These are phyloP conservation scores for Hybognathus amarus DNA, from an alignment of 2,797 vertebrate species.

Conservation along the genomic window DNA sequence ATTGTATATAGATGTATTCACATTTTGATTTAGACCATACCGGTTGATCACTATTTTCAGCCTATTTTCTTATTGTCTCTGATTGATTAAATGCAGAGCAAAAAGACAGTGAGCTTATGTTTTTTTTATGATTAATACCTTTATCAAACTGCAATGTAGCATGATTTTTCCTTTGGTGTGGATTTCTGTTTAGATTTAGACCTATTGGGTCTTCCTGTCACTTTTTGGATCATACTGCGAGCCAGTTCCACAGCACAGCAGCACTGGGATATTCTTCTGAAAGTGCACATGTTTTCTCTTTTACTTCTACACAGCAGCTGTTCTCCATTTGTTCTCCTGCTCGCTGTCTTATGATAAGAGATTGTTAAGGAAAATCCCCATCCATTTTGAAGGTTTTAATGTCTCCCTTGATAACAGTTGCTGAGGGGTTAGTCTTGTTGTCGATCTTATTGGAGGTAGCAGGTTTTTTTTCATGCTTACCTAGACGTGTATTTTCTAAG, in stretches of 20 bases:
- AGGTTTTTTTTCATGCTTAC: slow-evolving; percentile 59
- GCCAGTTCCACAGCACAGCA: not conserved
- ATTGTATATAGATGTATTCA: not conserved
- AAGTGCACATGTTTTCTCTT: slow-evolving; percentile 49
- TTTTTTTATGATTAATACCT: slow-evolving; percentile 48
- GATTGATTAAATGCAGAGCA: slow-evolving; percentile 46
- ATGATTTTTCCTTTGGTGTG: slow-evolving; percentile 68
- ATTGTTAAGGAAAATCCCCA: slow-evolving; percentile 62
- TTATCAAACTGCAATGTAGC: slow-evolving; percentile 52
- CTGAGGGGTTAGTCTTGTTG: slow-evolving; percentile 58
- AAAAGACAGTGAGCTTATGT: slow-evolving; percentile 27
- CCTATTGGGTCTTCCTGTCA: slow-evolving; percentile 49
- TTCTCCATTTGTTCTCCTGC: slow-evolving; percentile 64
- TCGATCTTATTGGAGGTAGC: slow-evolving; percentile 62
- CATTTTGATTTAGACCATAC: not conserved
- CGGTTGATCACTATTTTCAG: not conserved
- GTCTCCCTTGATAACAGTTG: slow-evolving; percentile 66
- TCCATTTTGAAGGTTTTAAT: slow-evolving; percentile 64
- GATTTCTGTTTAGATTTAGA: slow-evolving; percentile 72
- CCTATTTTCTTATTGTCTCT: not conserved
- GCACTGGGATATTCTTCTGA: slow-evolving; percentile 24
- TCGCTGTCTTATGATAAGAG: slow-evolving; percentile 53
- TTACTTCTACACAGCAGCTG: slow-evolving; percentile 57
- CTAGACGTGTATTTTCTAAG: slow-evolving; percentile 44
- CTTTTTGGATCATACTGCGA: slow-evolving; percentile 60